Conservation (phyloP, 2,888 invertebrate genomes). For the Anorthoa munda region DNA sequence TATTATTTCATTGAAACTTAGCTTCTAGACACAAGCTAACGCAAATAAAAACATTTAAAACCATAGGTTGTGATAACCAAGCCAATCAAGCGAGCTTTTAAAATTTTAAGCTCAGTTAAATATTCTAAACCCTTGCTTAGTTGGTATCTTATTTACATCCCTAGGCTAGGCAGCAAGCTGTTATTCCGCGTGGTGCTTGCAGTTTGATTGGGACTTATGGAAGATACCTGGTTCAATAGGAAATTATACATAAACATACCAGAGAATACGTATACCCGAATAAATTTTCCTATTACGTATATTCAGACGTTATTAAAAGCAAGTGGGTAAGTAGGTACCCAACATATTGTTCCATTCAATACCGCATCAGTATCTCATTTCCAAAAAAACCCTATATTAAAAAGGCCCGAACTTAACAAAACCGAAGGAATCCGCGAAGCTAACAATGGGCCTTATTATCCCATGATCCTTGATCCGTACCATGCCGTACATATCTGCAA, state of each 20-base stretch:
- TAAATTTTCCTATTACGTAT: constrained; percentile 25
- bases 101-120: background rate
- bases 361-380: constrained; percentile 50
- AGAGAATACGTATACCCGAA: background rate
- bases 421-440: constrained; percentile 60
- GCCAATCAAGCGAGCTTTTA: background rate
- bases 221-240: background rate
- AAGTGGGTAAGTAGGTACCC: background rate
- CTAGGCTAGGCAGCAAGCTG: background rate
- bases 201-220: constrained; percentile 26
- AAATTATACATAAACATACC: constrained; percentile 10
- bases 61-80: too few species aligned
- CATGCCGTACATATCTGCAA: constrained; percentile 83
- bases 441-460: constrained; percentile 78
- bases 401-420: constrained; percentile 70
- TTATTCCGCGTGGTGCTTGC: background rate
- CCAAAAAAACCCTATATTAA: constrained; percentile 72
- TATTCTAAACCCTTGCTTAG: background rate
- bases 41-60: too few species aligned
- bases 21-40: too few species aligned
- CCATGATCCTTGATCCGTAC: constrained; percentile 81
- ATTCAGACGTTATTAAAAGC: constrained; percentile 13
- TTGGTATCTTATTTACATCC: background rate
- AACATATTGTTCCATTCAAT: constrained; percentile 42
- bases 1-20: background rate